Base-by-base conservation (phyloP, 2,888 invertebrate species). In the Camptogramma bilineatum region DNA sequence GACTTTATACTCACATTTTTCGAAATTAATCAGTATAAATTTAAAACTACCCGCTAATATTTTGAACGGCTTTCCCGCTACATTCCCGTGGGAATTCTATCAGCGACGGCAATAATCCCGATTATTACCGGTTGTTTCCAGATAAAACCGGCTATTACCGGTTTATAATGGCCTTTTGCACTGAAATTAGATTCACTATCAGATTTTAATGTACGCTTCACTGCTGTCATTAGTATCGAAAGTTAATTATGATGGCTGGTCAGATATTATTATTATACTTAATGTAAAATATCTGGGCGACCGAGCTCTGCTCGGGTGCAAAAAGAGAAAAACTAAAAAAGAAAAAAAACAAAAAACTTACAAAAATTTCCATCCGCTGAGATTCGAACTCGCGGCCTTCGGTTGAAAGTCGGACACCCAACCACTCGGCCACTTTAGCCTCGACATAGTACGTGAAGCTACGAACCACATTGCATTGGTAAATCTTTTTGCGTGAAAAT, bases 71-170 rank as follows among this genome's bases (percentile, higher is more conserved):
- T 39, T 28, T 63, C 17, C 53, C 48, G 56, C 47, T 52, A 21
- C 44, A 50, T 51, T 58, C 63, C 58, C 58, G 24, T 54, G 58
- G 63, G 58, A 54, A 51, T 59, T 58, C 63, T 64, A 58, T 64
- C 63, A 64, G 39, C 53, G 54, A 51, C 21, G 56, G 60, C 60
- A 56, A 57, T 65, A 61, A 53, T 53, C 31, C 56, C 28, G 52
- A 60, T 64, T 60, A 64, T 63, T 50, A 50, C 53, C 53, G 28
- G 57, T 58, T 50, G 55, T 55, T 18, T 44, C 44, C 58, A 46
- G 64, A 53, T 59, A 51, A 39, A 57, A 63, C 57, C 28, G 57
- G 31, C 0, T 53, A 52, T 53, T 39, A 18, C 51, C 42, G 44
- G 62, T 51, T 48, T 57, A 48, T 60, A 60, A 60, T 48, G 60